These are phyloP conservation scores for Erebia aethiops DNA, from an alignment of 2,888 invertebrate genomes.

Conservation along the genomic window DNA sequence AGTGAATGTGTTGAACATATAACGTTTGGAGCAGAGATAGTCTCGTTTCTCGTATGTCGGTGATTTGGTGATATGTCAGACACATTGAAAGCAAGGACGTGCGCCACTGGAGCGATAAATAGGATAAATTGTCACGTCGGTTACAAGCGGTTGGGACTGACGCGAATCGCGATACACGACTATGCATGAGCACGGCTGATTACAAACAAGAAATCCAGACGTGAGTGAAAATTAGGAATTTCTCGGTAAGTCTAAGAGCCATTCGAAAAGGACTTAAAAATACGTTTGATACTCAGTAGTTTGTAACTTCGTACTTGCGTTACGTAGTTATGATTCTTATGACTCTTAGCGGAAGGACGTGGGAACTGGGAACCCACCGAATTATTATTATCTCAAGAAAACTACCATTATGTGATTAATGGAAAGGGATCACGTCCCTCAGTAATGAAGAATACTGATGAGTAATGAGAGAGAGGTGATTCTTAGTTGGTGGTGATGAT, in stretches of 20 bases:
- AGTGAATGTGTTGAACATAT: background rate
- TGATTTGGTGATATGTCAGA: slow-evolving; percentile 45
- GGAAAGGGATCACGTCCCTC: too few relatives aligned
- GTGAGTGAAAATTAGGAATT: background rate
- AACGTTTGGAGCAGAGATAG: background rate
- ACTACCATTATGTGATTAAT: too few relatives aligned
- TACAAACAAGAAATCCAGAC: background rate
- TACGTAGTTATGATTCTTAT: too few relatives aligned
- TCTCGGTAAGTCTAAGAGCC: background rate
- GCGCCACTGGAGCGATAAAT: slow-evolving; percentile 24
- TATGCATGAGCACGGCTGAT: slow-evolving; percentile 10
- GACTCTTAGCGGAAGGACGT: too few relatives aligned
- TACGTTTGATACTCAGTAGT: background rate
- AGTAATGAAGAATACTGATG: too few relatives aligned
- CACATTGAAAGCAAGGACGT: slow-evolving; percentile 56
- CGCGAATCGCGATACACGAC: slow-evolving; percentile 14
- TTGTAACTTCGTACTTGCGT: too few relatives aligned
- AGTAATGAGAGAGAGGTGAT: too few relatives aligned
- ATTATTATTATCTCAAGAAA: too few relatives aligned
- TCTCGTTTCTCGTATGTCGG: slow-evolving; percentile 8
- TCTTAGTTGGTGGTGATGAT: too few relatives aligned
- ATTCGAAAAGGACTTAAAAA: background rate
- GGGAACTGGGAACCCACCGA: too few relatives aligned
- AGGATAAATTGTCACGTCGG: slow-evolving; percentile 23
- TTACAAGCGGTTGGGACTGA: slow-evolving; percentile 29